phyloP scores from a whole-genome alignment of 1,140 invertebrate genomes.

The Lordiphosa stackelbergi region DNA sequence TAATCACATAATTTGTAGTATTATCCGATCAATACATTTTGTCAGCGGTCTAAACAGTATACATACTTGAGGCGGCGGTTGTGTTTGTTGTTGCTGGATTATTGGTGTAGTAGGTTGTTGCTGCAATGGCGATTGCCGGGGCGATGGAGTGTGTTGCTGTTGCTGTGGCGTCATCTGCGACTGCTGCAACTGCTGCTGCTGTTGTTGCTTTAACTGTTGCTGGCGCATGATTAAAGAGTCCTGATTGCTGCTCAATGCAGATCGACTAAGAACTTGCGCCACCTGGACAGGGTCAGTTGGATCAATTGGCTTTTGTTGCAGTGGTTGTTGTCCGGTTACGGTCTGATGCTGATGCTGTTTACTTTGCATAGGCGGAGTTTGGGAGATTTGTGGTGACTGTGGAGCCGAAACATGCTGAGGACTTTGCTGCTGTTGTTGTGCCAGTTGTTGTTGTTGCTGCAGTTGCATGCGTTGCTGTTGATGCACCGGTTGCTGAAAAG shows the following conservation, averaged over 20 bases:
- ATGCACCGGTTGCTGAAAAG: constrained; percentile 52
- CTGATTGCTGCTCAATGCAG: constrained; percentile 67
- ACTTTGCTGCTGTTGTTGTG: constrained; percentile 66
- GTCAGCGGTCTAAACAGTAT: no score
- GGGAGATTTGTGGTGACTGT: constrained; percentile 64
- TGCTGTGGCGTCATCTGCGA: constrained; percentile 37
- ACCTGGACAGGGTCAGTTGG: constrained; percentile 73
- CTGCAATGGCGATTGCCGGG: constrained; percentile 28
- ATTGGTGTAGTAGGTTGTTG: constrained; percentile 33
- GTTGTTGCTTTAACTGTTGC: constrained; percentile 71
- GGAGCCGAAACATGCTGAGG: constrained; percentile 63
- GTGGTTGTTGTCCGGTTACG: constrained; percentile 24
- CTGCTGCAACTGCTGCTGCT: constrained; percentile 46
- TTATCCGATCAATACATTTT: not conserved
- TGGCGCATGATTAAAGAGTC: constrained; percentile 71
- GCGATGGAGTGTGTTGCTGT: constrained; percentile 24
- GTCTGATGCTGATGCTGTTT: constrained; percentile 50
- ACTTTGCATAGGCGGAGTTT: constrained; percentile 55
- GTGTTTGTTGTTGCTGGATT: constrained; percentile 25
- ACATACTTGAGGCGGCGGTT: constrained; percentile 31
- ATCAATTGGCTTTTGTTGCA: constrained; percentile 60
- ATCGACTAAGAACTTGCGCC: constrained; percentile 68
- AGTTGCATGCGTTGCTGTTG: constrained; percentile 60
- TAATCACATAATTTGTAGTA: constrained; percentile 6
- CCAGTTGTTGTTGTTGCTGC: constrained; percentile 53